These are phyloP conservation scores for Drosophila leontia DNA, from an alignment of 1,140 invertebrate genomes.

Conservation along the genomic window DNA sequence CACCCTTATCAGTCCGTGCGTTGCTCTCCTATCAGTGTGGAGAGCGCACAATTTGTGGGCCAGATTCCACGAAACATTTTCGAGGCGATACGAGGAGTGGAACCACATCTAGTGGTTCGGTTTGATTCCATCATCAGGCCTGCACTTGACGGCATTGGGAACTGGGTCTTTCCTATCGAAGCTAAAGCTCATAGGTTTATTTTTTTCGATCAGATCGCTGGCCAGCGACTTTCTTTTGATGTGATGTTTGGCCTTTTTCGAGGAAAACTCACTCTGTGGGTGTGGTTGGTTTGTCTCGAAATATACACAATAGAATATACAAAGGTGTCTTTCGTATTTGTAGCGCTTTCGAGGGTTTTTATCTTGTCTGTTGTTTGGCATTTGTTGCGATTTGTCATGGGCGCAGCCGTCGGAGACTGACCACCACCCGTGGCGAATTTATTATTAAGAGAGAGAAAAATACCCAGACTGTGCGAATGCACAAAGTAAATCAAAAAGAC, in stretches of 20 bases:
- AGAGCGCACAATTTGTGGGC: conserved; percentile 43
- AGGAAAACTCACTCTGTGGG: conserved; percentile 34
- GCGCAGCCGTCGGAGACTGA: conserved; percentile 44
- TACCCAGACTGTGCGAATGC: conserved; percentile 29
- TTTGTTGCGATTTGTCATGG: conserved; percentile 73
- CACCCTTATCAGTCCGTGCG: conserved; percentile 40
- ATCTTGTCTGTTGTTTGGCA: conserved; percentile 65
- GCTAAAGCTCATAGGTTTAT: conserved; percentile 9
- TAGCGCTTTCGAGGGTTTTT: conserved; percentile 50
- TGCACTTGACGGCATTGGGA: conserved; percentile 24
- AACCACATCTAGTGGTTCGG: conserved; percentile 16
- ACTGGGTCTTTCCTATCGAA: conserved; percentile 23
- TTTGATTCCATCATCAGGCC: conserved; percentile 29
- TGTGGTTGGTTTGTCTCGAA: conserved; percentile 25
- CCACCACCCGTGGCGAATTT: conserved; percentile 66
- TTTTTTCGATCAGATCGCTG: conserved; percentile 17
- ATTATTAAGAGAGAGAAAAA: conserved; percentile 52
- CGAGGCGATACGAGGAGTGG: conserved; percentile 7
- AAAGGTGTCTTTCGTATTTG: conserved; percentile 71
- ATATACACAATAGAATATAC: background rate
- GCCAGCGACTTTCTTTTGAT: conserved; percentile 20
- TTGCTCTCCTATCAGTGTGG: conserved; percentile 26
- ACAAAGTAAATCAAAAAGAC: conserved; percentile 38
- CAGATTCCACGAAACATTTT: conserved; percentile 53
- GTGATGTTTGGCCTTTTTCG: conserved; percentile 15